Conservation (phyloP, 1,140 invertebrate species). For the Hylaeus anthracinus region DNA sequence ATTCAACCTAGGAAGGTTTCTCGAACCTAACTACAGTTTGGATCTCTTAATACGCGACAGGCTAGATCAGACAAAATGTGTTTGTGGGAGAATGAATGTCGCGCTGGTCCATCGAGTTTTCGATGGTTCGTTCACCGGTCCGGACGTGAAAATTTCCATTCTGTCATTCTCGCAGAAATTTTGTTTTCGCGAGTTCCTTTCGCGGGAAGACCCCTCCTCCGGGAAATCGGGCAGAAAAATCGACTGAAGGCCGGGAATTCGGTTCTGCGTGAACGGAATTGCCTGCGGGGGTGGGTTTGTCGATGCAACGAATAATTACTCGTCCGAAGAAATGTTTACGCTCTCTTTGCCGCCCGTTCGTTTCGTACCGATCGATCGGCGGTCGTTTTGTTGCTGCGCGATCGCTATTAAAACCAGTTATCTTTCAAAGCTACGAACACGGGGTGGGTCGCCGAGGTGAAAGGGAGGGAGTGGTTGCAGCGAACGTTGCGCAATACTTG, state of each 20-base stretch:
- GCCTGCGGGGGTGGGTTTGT: not conserved
- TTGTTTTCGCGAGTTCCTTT: conserved; percentile 27
- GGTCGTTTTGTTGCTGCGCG: not conserved
- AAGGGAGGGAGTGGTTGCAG: not conserved
- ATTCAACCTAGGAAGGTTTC: too few relatives aligned
- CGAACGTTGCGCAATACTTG: too few relatives aligned
- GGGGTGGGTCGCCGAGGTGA: too few relatives aligned
- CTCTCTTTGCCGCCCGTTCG: not conserved
- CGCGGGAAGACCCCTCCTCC: not conserved
- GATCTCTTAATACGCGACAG: too few relatives aligned
- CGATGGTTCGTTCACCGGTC: conserved; percentile 15
- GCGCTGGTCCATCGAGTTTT: conserved; percentile 19
- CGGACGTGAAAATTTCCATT: conserved; percentile 50
- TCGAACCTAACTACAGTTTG: too few relatives aligned
- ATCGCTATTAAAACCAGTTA: not conserved
- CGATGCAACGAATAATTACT: conserved; percentile 15
- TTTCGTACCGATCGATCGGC: too few relatives aligned
- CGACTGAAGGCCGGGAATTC: not conserved
- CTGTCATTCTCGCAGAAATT: conserved; percentile 29
- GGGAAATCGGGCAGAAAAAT: conserved; percentile 55
- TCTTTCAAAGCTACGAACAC: too few relatives aligned
- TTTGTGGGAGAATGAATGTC: not conserved
- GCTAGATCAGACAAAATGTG: not conserved
- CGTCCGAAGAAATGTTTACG: conserved; percentile 1
- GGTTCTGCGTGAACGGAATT: not conserved